These are phyloP conservation scores for Tauraco erythrolophus DNA, from an alignment of 2,113 vertebrate species.

Conservation along the genomic window DNA sequence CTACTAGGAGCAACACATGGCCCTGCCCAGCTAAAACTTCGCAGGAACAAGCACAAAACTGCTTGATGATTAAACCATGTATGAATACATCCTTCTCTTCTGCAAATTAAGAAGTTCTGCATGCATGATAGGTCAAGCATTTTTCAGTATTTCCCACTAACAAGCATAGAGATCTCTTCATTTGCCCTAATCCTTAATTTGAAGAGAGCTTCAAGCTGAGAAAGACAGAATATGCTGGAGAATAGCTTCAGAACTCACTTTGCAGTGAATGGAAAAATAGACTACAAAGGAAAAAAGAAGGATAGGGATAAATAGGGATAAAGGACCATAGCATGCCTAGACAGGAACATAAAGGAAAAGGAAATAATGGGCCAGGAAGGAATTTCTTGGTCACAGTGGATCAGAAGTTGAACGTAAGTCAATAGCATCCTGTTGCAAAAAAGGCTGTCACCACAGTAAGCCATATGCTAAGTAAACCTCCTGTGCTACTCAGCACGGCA, in stretches of 20 bases:
- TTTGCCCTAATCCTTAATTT: conserved; percentile 25
- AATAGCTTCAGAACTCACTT: conserved; percentile 36
- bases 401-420: conserved; percentile 24
- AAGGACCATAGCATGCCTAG: background rate
- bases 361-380: conserved; percentile 38
- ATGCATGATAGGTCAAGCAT: background rate
- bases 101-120: background rate
- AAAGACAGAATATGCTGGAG: background rate
- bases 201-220: conserved; percentile 6
- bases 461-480: background rate
- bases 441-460: background rate
- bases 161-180: conserved; percentile 12
- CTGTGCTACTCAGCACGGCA: background rate
- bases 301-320: background rate
- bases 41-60: background rate
- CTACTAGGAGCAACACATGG: background rate
- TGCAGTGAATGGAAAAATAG: conserved; percentile 4
- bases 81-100: background rate
- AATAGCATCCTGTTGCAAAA: background rate
- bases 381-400: background rate
- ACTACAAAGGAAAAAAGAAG: conserved; percentile 7
- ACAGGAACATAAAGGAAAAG: conserved; percentile 4
- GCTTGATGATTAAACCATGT: background rate
- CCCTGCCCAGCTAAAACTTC: background rate
- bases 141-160: conserved; percentile 8